Evolutionary conservation across 2,797 vertebrate genomes (phyloP).

Genomic region (Meriones psammophilus): DNA sequence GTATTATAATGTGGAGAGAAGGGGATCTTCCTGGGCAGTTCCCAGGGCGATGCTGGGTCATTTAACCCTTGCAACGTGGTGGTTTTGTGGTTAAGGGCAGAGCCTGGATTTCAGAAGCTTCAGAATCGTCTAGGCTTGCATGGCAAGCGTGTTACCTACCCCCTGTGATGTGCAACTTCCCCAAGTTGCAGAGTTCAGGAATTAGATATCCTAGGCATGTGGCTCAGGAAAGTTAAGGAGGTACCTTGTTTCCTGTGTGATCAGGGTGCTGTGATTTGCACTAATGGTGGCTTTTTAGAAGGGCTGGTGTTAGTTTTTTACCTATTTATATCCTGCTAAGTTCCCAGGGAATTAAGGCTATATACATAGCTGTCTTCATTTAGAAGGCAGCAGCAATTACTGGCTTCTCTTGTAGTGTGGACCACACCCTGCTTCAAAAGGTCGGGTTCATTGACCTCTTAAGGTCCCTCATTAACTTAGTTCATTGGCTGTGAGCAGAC

Average conservation of each 20-base stretch:
- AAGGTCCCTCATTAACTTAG: background rate
- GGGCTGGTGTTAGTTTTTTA: constrained; percentile 50
- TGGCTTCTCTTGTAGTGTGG: background rate
- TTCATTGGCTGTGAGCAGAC: constrained; percentile 45
- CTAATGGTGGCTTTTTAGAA: constrained; percentile 23
- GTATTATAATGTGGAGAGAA: background rate
- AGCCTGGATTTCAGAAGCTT: constrained; percentile 38
- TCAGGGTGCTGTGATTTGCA: background rate
- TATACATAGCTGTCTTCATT: constrained; percentile 12
- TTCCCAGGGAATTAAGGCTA: constrained; percentile 34
- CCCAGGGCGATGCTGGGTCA: background rate
- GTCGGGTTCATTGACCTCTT: constrained; percentile 6
- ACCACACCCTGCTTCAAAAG: constrained; percentile 15
- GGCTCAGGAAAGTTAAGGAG: background rate
- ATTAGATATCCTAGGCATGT: background rate
- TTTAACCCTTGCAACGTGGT: background rate
- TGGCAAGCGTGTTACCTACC: background rate
- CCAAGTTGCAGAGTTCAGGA: background rate
- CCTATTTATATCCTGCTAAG: constrained; percentile 53
- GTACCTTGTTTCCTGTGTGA: background rate
- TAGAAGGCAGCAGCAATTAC: constrained; percentile 27
- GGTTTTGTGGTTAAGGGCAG: background rate
- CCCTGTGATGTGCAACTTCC: background rate
- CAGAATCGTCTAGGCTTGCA: background rate
- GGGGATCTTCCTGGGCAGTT: background rate